Percentiles rank a stretch among this genome's conserved stretches.
Conservation (phyloP, 1,140 invertebrate genomes). For the Pectinophora gossypiella region DNA sequence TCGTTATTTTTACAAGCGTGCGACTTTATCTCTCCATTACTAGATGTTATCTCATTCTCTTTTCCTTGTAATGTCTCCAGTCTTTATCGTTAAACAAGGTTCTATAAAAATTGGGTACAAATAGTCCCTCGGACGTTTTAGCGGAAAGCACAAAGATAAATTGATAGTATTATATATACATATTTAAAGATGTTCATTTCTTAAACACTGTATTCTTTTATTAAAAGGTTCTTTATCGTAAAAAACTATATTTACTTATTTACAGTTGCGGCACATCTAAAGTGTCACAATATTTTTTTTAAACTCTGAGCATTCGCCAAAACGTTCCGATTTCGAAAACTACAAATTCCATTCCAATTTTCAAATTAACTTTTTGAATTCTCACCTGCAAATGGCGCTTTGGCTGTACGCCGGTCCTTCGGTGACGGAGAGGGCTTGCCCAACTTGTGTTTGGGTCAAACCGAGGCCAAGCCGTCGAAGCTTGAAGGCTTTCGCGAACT, state of each 20-base stretch:
- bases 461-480: constrained; percentile 93
- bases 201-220: no score
- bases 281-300: no score
- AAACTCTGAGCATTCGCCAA: no score
- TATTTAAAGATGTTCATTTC: no score
- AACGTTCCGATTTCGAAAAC: no score
- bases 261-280: no score
- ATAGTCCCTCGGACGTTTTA: neutral
- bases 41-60: constrained; percentile 2
- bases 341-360: no score
- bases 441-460: constrained; percentile 96
- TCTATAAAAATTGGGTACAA: neutral
- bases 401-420: constrained; percentile 98
- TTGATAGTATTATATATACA: neutral
- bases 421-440: constrained; percentile 94
- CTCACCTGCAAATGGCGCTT: constrained; percentile 97
- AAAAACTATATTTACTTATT: no score
- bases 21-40: constrained; percentile 40
- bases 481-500: constrained; percentile 98
- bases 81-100: neutral
- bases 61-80: constrained; percentile 4
- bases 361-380: constrained; percentile 1
- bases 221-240: no score
- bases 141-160: neutral
- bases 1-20: constrained; percentile 48